phyloP scores from a whole-genome alignment of 2,888 invertebrate genomes.

The Drosophila mettleri region DNA sequence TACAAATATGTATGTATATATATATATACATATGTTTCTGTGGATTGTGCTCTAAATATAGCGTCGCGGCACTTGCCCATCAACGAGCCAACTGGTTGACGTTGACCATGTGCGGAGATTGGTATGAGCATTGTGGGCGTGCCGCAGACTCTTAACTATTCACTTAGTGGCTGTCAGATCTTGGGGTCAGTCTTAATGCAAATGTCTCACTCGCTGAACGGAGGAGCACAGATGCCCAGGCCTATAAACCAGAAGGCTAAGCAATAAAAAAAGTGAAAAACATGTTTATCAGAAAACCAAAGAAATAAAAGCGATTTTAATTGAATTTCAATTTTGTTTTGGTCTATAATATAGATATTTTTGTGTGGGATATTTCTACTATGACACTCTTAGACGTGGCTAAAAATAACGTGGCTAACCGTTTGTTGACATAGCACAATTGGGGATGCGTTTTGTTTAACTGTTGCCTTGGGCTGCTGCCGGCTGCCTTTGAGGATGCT shows the following conservation, averaged over 20 bases:
- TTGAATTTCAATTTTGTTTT: neutral
- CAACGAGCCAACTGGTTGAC: constrained; percentile 37
- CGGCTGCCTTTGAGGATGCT: constrained; percentile 60
- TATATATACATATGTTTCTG: constrained; percentile 33
- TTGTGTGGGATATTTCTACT: neutral
- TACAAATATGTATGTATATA: constrained; percentile 30
- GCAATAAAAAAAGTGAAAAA: constrained; percentile 11
- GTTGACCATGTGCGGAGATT: constrained; percentile 63
- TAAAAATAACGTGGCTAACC: constrained; percentile 13
- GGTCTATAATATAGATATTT: neutral
- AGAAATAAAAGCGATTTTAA: neutral
- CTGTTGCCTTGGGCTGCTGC: constrained; percentile 22
- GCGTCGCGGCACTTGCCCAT: constrained; percentile 54
- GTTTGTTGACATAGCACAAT: constrained; percentile 48
- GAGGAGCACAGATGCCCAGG: constrained; percentile 12
- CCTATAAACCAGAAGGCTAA: constrained; percentile 10
- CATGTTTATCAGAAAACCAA: constrained; percentile 8
- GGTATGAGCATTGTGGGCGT: constrained; percentile 55
- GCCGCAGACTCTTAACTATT: constrained; percentile 46
- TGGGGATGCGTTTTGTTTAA: constrained; percentile 37
- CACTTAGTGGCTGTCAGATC: constrained; percentile 47
- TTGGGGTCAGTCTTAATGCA: constrained; percentile 45
- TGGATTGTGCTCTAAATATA: constrained; percentile 68
- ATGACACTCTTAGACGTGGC: neutral
- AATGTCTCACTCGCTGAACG: constrained; percentile 30